phyloP scores from a whole-genome alignment of 2,888 invertebrate species.

The Campaea margaritaria region DNA sequence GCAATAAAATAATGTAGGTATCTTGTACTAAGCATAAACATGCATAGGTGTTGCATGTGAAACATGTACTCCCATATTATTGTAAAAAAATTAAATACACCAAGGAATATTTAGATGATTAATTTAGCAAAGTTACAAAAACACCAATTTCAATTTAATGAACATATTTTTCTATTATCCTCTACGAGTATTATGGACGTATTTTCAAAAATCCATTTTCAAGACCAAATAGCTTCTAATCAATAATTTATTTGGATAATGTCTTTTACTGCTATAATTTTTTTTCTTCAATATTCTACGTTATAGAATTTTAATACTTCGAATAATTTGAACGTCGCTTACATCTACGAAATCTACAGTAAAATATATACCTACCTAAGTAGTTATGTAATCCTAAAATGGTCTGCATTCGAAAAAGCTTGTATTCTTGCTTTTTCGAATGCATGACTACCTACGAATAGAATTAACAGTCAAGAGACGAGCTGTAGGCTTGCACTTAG shows the following conservation, averaged over 20 bases:
- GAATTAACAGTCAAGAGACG: too few relatives aligned
- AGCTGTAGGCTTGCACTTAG: too few relatives aligned
- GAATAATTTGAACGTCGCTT: conserved; percentile 21
- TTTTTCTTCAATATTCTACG: background rate
- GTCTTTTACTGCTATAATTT: background rate
- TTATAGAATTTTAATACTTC: conserved; percentile 14
- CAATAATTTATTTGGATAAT: conserved; percentile 2
- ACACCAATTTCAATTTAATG: background rate
- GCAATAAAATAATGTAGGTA: conserved; percentile 8
- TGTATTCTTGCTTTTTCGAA: too few relatives aligned
- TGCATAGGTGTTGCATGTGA: too few relatives aligned
- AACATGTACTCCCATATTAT: too few relatives aligned
- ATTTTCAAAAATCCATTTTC: conserved; percentile 15
- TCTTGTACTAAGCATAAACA: background rate
- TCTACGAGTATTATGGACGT: conserved; percentile 25
- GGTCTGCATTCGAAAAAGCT: too few relatives aligned
- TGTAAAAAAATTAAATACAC: background rate
- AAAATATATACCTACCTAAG: conserved; percentile 5
- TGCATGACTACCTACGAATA: too few relatives aligned
- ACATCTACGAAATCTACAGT: conserved; percentile 23
- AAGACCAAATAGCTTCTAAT: conserved; percentile 10
- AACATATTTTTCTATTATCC: background rate
- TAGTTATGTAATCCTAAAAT: too few relatives aligned
- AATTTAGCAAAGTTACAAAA: background rate
- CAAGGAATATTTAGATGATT: background rate